Evolutionary conservation across 2,113 vertebrate species (phyloP).

Genomic region (Corythornis cristatus): DNA sequence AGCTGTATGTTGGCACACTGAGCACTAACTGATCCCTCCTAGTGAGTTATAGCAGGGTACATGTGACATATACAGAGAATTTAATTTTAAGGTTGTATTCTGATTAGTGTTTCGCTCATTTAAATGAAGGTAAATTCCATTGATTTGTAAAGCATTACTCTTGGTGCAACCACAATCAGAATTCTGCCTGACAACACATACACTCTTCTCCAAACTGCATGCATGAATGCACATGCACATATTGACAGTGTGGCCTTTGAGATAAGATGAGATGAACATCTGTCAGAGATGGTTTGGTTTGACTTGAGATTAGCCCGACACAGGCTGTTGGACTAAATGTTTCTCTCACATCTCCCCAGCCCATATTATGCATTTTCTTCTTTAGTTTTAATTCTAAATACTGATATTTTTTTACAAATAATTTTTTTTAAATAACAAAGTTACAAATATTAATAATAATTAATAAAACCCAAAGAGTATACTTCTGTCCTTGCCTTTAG

Average conservation of each 20-base stretch:
- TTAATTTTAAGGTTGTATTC: background rate
- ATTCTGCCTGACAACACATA: background rate
- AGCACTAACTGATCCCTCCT: background rate
- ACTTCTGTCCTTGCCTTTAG: background rate
- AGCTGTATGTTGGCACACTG: background rate
- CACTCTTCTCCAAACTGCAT: background rate
- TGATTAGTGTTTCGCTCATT: background rate
- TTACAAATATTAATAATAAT: background rate
- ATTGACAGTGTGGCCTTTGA: background rate
- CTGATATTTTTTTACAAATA: background rate
- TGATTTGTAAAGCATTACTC: background rate
- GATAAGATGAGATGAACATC: background rate
- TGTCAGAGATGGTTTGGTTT: background rate
- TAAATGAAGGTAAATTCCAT: background rate
- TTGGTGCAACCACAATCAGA: background rate
- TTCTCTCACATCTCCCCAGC: background rate
- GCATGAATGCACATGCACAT: background rate
- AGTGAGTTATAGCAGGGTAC: background rate
- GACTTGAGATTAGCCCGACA: background rate
- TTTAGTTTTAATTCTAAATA: background rate
- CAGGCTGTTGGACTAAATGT: background rate
- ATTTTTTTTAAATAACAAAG: too few relatives aligned
- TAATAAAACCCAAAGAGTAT: background rate
- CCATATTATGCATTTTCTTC: background rate
- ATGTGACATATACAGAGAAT: background rate